Evolutionary conservation across 2,888 invertebrate species (phyloP), one percentile per base, ranked within the genome.

Genomic region (Drosophila rellima): DNA sequence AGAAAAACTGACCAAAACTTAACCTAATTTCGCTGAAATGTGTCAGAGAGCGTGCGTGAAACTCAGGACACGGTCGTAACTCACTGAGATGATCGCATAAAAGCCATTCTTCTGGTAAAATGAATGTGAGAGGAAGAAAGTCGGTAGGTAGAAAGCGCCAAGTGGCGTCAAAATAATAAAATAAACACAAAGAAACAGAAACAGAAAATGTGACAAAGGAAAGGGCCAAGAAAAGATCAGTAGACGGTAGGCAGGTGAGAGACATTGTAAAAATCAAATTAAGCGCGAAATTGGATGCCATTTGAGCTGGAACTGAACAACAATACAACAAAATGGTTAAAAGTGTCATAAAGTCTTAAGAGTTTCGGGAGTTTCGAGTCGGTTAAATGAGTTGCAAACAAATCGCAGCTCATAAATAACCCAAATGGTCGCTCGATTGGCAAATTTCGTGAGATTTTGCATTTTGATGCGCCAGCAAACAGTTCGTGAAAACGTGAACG

Each of bases 371-470:
- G 31, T 13, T 35, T 40, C 23, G 13, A 44, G 61, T 31, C 66
- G 61, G 72, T 62, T 78, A 88, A 88, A 78, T 80, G 72, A 84
- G 88, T 70, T 62, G 84, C 71, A 78, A 83, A 83, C 88, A 88
- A 88, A 88, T 88, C 88, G 71, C 70, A 77, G 61, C 54, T 72
- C 83, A 83, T 83, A 83, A 83, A 83, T 83, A 83, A 83, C 84
- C 83, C 81, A 70, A 83, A 88, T 88, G 81, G 64, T 78, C 88
- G 78, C 65, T 86, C 72, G 84, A 83, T 83, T 83, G 87, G 83
- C 75, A 78, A 88, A 89, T 88, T 81, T 91, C 91, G 91, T 91
- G 90, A 91, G 90, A 91, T 91, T 87, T 88, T 80, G 71, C 79
- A 80, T 80, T 82, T 81, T 90, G 90, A 90, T 90, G 90, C 86